phyloP scores from a whole-genome alignment of 2,797 vertebrate genomes.

The Falco concolor region DNA sequence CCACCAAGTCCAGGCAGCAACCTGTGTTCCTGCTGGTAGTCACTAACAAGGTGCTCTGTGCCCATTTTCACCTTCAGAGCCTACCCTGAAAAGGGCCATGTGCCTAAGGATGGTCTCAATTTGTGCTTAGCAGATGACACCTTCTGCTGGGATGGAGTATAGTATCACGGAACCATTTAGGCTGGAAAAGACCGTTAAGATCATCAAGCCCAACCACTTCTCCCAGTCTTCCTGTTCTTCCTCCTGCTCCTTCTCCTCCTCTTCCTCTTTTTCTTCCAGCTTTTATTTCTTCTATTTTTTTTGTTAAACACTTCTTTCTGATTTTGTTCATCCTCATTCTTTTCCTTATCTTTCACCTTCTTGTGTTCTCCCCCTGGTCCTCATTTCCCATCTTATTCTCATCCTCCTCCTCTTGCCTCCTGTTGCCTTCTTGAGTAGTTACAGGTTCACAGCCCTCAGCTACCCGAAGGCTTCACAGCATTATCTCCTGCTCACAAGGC shows the following conservation, averaged over 20 bases:
- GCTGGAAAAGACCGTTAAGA: background rate
- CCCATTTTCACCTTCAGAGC: background rate
- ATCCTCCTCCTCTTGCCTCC: background rate
- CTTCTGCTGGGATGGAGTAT: background rate
- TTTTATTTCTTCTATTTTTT: background rate
- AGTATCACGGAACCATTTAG: background rate
- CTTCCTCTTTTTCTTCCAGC: background rate
- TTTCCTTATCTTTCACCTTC: background rate
- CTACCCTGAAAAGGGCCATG: accelerated
- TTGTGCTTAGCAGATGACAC: background rate
- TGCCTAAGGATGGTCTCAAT: background rate
- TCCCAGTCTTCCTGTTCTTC: background rate
- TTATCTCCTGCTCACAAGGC: background rate
- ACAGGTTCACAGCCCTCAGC: background rate
- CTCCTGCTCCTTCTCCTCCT: background rate
- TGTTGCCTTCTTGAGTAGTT: background rate
- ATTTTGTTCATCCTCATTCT: background rate
- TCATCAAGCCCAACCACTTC: background rate
- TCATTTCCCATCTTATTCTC: background rate
- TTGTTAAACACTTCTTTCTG: background rate
- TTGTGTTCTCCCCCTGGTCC: background rate
- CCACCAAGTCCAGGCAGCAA: background rate
- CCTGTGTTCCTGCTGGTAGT: background rate
- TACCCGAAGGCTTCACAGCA: background rate
- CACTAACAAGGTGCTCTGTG: background rate